Evolutionary conservation across 2,113 vertebrate species (phyloP), one percentile per base, ranked within the genome.

Genomic region (Dromas ardeola): DNA sequence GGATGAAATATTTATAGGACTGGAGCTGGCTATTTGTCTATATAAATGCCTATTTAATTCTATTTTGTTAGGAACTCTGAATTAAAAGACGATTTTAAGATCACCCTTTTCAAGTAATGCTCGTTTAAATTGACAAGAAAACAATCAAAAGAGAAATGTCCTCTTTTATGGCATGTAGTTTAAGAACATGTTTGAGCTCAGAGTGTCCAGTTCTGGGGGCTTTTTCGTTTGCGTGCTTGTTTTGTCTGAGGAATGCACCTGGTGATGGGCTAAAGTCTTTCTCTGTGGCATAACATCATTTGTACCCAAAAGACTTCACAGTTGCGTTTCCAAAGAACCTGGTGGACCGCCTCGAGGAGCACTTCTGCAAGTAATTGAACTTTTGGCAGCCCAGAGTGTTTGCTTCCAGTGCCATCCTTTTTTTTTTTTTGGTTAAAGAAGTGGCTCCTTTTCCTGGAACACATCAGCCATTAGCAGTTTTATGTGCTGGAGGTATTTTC

Each of bases 281-380:
- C 27, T 47, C 40, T 29, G 40, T n/a, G 32, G 15, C 40, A 50
- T 11, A 49, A 34, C 9, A 19, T 42, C 5, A 3, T 65, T 59
- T 43, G 2, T 76, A 30, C 55, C 40, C 38, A 11, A n/a, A 53
- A 65, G 17, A 20, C 12, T 61, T 56, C 52, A n/a, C 45, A 15
- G 45, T 49, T 76, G 32, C 0, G 0, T 62, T 89, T 70, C 40
- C n/a, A 6, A 45, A 85, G 50, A 70, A 66, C 25, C 25, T 20
- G 0, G 22, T 13, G 43, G 43, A 34, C 27, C 1, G 0, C 29
- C 70, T 53, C 2, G 0, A 61, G 82, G n/a, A 55, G 23, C n/a
- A 10, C 42, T 22, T 49, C 27, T 67, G 71, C 53, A 79, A 43
- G 49, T 27, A 18, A 42, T 4, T 10, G 40, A 47, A 34, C 29